A percentile compares a stretch with the other conserved stretches of the same genome.
phyloP scores from a whole-genome alignment of 2,113 vertebrate genomes.

The Arenaria interpres region DNA sequence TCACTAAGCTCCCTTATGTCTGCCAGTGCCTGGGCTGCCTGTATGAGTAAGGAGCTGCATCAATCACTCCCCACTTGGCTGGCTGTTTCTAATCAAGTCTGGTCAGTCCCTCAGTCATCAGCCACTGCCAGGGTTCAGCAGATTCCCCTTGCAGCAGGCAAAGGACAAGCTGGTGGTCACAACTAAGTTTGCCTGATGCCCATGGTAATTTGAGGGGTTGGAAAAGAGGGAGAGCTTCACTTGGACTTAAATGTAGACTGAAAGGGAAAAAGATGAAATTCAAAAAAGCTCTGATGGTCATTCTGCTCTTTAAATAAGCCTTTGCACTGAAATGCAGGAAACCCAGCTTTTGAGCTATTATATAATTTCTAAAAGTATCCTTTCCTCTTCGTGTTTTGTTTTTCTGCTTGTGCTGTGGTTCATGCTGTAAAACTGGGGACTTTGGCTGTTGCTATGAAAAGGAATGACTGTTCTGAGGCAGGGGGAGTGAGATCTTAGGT shows the following conservation, averaged over 20 bases:
- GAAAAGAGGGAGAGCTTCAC: background rate
- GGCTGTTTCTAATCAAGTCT: background rate
- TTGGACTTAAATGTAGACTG: background rate
- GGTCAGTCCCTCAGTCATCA: background rate
- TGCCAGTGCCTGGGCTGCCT: background rate
- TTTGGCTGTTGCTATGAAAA: background rate
- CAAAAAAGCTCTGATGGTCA: rapidly evolving
- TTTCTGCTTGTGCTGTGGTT: background rate
- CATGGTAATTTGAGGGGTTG: background rate
- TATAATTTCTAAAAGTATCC: background rate
- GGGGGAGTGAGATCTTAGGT: background rate
- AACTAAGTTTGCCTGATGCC: background rate
- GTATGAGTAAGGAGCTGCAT: background rate
- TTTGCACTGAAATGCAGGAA: background rate
- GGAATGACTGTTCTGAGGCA: background rate
- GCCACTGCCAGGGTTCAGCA: background rate
- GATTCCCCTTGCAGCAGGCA: background rate
- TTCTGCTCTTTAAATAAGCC: background rate
- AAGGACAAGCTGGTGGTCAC: background rate
- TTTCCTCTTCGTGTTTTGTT: background rate
- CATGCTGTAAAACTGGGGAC: background rate
- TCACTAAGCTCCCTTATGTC: background rate
- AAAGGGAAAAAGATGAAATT: background rate
- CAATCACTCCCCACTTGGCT: background rate
- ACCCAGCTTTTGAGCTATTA: background rate